Evolutionary conservation across 2,797 vertebrate species (phyloP).

Genomic region (Orestias chungarensis): DNA sequence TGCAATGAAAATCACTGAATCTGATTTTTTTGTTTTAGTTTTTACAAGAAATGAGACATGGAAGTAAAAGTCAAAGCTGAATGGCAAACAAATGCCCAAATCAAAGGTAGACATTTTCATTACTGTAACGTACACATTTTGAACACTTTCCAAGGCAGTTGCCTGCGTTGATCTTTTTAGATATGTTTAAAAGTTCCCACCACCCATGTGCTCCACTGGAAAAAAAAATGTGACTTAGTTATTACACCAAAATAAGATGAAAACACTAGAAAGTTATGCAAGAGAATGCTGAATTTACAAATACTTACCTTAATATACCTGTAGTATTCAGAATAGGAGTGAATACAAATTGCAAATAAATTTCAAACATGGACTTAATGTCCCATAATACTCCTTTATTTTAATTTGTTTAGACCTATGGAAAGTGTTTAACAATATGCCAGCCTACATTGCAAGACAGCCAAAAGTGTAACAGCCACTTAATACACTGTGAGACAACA

Average conservation of each 20-base stretch:
- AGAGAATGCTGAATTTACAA: neutral
- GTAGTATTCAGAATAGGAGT: neutral
- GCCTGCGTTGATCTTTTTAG: neutral
- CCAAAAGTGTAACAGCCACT: neutral
- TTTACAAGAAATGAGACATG: neutral
- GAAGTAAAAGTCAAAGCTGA: neutral
- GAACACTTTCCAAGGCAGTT: neutral
- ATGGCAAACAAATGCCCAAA: neutral
- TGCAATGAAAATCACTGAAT: too few relatives aligned
- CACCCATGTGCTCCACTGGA: neutral
- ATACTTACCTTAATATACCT: neutral
- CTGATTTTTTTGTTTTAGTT: too few relatives aligned
- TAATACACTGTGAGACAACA: neutral
- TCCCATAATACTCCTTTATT: too few relatives aligned
- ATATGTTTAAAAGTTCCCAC: neutral
- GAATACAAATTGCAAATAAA: neutral
- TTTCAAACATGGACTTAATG: neutral
- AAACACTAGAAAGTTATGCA: neutral
- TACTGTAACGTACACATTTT: neutral
- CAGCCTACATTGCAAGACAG: neutral
- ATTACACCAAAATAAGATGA: neutral
- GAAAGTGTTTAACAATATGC: neutral
- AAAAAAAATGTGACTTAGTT: neutral
- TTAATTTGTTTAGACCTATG: neutral
- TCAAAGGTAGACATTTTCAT: neutral